Evolutionary conservation across 1,140 invertebrate species (phyloP).

Genomic region (Heterodera carotae): DNA sequence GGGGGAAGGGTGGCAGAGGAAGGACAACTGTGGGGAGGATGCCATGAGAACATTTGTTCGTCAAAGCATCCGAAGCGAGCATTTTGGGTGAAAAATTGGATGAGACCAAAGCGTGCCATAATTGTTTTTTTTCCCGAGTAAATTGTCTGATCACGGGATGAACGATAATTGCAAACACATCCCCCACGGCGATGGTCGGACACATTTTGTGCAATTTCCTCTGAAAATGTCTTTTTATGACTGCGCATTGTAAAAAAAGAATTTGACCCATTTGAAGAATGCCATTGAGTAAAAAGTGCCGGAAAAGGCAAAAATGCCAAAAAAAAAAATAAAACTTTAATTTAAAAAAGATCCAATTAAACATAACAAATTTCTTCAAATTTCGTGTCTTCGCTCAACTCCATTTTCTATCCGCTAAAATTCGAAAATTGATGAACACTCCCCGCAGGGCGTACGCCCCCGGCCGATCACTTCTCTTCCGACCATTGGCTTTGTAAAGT

Average conservation of each 20-base stretch:
- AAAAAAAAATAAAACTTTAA: too few species aligned
- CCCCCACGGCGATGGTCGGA: neutral
- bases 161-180: neutral
- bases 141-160: neutral
- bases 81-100: too few species aligned
- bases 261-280: neutral
- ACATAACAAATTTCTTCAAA: too few species aligned
- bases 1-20: too few species aligned
- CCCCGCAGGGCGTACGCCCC: neutral
- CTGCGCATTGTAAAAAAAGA: neutral
- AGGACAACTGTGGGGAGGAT: neutral
- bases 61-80: neutral
- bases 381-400: neutral
- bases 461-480: neutral
- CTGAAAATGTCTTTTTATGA: neutral
- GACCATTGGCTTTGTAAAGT: constrained; percentile 7
- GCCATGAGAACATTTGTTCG: neutral
- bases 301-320: too few species aligned
- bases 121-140: too few species aligned
- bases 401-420: neutral
- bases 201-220: neutral
- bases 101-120: too few species aligned
- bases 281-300: too few species aligned
- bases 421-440: constrained; percentile 3
- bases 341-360: too few species aligned